A percentile compares a stretch with the other conserved stretches of the same genome.
Conservation (phyloP, 2,113 vertebrate species). For the Bos javanicus region DNA sequence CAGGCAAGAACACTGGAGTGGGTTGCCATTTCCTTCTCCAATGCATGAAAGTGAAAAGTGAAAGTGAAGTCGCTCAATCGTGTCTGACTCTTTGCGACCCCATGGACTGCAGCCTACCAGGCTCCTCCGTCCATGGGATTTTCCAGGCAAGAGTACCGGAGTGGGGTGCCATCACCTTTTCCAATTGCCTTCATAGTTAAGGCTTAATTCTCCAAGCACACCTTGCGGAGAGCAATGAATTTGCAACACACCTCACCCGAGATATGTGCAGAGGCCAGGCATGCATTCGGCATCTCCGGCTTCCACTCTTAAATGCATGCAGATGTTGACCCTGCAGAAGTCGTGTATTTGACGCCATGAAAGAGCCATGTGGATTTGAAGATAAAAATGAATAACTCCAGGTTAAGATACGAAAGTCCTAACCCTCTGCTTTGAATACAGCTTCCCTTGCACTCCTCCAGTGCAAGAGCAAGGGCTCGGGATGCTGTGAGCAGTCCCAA, state of each 20-base stretch:
- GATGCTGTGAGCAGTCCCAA: neutral
- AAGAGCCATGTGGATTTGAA: neutral
- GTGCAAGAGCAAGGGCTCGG: neutral
- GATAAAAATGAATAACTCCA: neutral
- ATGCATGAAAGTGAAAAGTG: too few species aligned
- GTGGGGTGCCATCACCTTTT: too few species aligned
- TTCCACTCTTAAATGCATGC: neutral
- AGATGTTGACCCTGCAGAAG: neutral
- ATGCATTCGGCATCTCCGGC: neutral
- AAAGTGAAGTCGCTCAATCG: accelerated
- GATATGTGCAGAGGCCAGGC: neutral
- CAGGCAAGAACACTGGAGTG: too few species aligned
- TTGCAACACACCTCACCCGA: neutral
- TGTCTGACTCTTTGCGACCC: accelerated
- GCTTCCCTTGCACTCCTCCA: neutral
- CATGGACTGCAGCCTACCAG: too few species aligned
- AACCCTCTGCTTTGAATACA: neutral
- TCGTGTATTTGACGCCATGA: neutral
- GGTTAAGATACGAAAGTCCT: neutral
- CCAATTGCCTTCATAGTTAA: neutral
- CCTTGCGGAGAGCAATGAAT: neutral
- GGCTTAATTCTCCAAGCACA: neutral
- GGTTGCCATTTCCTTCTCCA: too few species aligned
- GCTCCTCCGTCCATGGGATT: too few species aligned
- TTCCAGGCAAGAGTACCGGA: too few species aligned